Base-by-base conservation (phyloP, 2,113 vertebrate genomes). In the Phainopepla nitens region DNA sequence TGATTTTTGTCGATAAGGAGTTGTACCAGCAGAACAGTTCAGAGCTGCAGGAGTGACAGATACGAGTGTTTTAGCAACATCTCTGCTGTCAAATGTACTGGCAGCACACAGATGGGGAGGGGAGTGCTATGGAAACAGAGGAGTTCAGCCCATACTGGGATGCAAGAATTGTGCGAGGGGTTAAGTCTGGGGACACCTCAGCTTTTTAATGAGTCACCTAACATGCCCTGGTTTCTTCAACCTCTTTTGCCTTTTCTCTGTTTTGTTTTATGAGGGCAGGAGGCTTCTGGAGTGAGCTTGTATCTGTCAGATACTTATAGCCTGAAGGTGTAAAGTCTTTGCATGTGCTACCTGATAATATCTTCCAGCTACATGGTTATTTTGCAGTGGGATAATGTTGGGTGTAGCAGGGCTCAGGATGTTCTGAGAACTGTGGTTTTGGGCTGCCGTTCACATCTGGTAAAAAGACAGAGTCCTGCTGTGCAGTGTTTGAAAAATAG, bases 11-110 rank as follows among this genome's bases (percentile, higher is more conserved):
- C 8, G 22, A 19, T 41, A 33, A 91, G 33, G 76, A 22, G 21
- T 27, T 51, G 33, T 18, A 31, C 41, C 22, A 72, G 78, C 61
- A 65, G 56, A 39, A 0, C 39, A 16, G 41, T 25, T 89, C 69
- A 45, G 81, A 64, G 42, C 78, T 64, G 49, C 84, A 49, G 69
- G 33, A 85, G 27, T 7, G 41, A 45, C 35, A 68, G 87, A 35
- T 45, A 3, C 0, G 1, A 41, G 7, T 6, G 13, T 39, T 41
- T 69, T 22, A 65, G 41, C 58, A 42, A 10, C 5, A 2, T 15
- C 21, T 58, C 44, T 83, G 33, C 73, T 68, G 8, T 36, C 10
- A 60, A 53, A 85, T 0, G 0, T 7, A 6, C 11, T 29, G 15
- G 27, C 56, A 83, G 25, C 33, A 3, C 22, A 0, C 11, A 56